phyloP scores from a whole-genome alignment of 2,888 invertebrate genomes.

The Pyrocoelia pectoralis region DNA sequence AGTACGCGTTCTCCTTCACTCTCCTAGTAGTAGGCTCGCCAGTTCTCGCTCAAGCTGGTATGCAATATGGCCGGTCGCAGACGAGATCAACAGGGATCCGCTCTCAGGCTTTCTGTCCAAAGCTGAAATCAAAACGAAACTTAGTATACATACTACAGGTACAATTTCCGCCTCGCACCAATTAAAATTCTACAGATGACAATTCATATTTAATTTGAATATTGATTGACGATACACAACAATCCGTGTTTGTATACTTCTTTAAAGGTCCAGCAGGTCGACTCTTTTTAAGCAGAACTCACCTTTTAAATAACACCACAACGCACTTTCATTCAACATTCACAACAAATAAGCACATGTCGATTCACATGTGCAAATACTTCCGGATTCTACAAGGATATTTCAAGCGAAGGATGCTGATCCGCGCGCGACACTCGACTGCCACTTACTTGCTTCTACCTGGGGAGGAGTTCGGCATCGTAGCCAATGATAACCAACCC shows the following conservation, averaged over 20 bases:
- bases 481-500: constrained; percentile 54
- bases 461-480: constrained; percentile 56
- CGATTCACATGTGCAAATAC: constrained; percentile 30
- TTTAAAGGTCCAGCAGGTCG: constrained; percentile 7
- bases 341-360: constrained; percentile 23
- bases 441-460: constrained; percentile 46
- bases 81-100: constrained; percentile 50
- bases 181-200: constrained; percentile 13
- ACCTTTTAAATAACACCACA: constrained; percentile 19
- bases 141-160: constrained; percentile 29
- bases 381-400: constrained; percentile 35
- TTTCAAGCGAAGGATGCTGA: constrained; percentile 27
- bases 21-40: constrained; percentile 41
- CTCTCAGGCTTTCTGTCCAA: constrained; percentile 44
- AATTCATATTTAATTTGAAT: neutral
- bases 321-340: constrained; percentile 15
- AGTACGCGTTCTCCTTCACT: constrained; percentile 48
- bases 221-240: neutral
- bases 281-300: constrained; percentile 15
- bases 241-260: constrained; percentile 3
- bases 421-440: constrained; percentile 57
- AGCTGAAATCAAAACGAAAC: constrained; percentile 49
- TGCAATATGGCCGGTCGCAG: constrained; percentile 61
- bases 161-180: constrained; percentile 20
- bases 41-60: constrained; percentile 58